A percentile compares a stretch with the other conserved stretches of the same genome.
Conservation (phyloP, 64 coral and sea anemone genomes). For the Orbicella faveolata region DNA sequence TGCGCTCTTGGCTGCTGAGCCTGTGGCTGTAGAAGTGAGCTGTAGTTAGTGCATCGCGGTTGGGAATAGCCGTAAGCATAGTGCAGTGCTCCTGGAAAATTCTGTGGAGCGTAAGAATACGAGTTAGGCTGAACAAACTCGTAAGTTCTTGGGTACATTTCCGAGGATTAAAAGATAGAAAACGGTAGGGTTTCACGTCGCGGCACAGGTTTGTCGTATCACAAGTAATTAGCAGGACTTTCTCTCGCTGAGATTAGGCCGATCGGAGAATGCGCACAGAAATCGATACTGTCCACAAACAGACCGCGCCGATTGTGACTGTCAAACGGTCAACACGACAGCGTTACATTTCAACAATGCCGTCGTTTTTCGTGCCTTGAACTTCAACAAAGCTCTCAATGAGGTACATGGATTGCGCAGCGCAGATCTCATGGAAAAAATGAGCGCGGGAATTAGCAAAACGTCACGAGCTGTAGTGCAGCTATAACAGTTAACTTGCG, state of each 20-base stretch:
- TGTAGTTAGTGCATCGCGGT: conserved; percentile 3
- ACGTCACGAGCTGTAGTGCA: background rate
- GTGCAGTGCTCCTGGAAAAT: conserved; percentile 2
- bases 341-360: conserved; percentile 30
- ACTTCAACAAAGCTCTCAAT: conserved; percentile 10
- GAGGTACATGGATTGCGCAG: background rate
- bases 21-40: background rate
- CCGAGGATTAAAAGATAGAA: background rate
- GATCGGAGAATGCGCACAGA: conserved; percentile 46
- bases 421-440: background rate
- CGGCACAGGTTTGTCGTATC: conserved; percentile 28
- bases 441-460: no score
- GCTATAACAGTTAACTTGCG: background rate
- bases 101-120: background rate
- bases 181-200: conserved; percentile 21
- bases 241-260: conserved; percentile 35
- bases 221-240: conserved; percentile 29
- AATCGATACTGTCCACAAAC: conserved; percentile 62
- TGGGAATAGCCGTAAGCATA: conserved; percentile 6
- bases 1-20: background rate
- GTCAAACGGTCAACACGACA: conserved; percentile 18
- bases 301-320: conserved; percentile 53
- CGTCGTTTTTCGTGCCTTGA: background rate
- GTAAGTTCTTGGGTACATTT: conserved; percentile 48
- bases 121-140: conserved; percentile 5